Evolutionary conservation across 64 coral and sea anemone genomes (phyloP).

Genomic region (Dendrophyllia cribrosa): DNA sequence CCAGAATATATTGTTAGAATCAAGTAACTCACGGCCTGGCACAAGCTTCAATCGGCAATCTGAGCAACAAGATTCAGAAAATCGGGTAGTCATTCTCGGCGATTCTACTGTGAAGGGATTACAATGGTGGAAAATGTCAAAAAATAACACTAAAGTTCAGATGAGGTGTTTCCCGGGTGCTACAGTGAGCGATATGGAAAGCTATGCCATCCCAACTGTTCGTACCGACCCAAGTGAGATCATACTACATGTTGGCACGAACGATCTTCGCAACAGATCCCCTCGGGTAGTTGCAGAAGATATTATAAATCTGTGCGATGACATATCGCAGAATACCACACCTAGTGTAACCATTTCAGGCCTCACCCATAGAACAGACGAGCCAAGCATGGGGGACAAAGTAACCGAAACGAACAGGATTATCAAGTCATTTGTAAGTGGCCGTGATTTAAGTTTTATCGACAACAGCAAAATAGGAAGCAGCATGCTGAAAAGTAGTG

Average conservation of each 20-base stretch:
- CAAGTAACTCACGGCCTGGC: slow-evolving; percentile 18
- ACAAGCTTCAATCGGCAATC: slow-evolving; percentile 4
- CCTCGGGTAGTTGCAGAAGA: too few species aligned
- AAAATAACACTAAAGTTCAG: too few species aligned
- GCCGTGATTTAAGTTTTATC: slow-evolving; percentile 37
- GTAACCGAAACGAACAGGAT: slow-evolving; percentile 42
- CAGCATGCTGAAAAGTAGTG: slow-evolving; percentile 13
- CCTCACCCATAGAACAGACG: slow-evolving; percentile 22
- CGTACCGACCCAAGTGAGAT: too few species aligned
- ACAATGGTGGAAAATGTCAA: too few species aligned
- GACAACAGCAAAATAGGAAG: slow-evolving; percentile 50
- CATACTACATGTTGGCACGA: too few species aligned
- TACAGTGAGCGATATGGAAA: too few species aligned
- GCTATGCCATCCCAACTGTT: too few species aligned
- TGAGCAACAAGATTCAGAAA: background rate
- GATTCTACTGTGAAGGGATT: too few species aligned
- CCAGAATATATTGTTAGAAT: slow-evolving; percentile 13
- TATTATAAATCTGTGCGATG: too few species aligned
- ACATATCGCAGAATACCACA: slow-evolving; percentile 20
- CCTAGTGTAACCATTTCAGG: slow-evolving; percentile 27
- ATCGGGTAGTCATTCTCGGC: too few species aligned
- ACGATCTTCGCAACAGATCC: too few species aligned
- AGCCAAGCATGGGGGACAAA: slow-evolving; percentile 7
- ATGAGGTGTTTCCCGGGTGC: too few species aligned
- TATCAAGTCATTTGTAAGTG: slow-evolving; percentile 43